phyloP scores from a whole-genome alignment of 2,888 invertebrate species.

The Incurvaria masculella region DNA sequence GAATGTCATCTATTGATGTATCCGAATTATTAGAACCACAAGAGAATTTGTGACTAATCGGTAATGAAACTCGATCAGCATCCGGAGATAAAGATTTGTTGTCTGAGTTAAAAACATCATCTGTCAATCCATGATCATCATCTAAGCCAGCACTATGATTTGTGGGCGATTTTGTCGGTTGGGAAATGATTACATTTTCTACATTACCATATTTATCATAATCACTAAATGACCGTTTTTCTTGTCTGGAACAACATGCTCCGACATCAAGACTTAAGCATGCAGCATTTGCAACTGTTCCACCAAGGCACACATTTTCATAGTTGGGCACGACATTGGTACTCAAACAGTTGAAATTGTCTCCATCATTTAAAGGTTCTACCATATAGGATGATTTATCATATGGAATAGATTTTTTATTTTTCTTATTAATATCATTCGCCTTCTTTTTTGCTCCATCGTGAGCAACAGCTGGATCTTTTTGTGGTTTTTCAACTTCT shows the following conservation, averaged over 20 bases:
- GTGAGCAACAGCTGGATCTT: slow-evolving; percentile 33
- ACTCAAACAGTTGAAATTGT: slow-evolving; percentile 36
- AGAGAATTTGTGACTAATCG: slow-evolving; percentile 44
- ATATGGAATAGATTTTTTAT: slow-evolving; percentile 33
- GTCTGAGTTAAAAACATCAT: slow-evolving; percentile 61
- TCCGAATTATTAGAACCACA: slow-evolving; percentile 62
- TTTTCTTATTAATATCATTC: not conserved
- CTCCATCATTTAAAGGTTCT: slow-evolving; percentile 42
- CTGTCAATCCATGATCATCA: slow-evolving; percentile 56
- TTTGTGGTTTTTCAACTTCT: slow-evolving; percentile 45
- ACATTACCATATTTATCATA: slow-evolving; percentile 33
- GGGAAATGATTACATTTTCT: slow-evolving; percentile 57
- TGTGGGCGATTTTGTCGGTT: slow-evolving; percentile 60
- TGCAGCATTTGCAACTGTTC: slow-evolving; percentile 44
- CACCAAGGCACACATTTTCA: slow-evolving; percentile 46
- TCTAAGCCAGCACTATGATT: slow-evolving; percentile 59
- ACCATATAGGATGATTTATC: slow-evolving; percentile 52
- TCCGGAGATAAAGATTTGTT: slow-evolving; percentile 60
- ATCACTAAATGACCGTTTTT: slow-evolving; percentile 35
- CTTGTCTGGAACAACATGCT: slow-evolving; percentile 41
- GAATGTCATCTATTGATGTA: slow-evolving; percentile 60
- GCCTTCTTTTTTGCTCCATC: slow-evolving; percentile 26
- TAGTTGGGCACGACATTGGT: slow-evolving; percentile 45
- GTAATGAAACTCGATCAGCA: slow-evolving; percentile 45
- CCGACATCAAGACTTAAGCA: slow-evolving; percentile 47